Conservation (phyloP, 2,797 vertebrate species). For the Sphenodon punctatus region DNA sequence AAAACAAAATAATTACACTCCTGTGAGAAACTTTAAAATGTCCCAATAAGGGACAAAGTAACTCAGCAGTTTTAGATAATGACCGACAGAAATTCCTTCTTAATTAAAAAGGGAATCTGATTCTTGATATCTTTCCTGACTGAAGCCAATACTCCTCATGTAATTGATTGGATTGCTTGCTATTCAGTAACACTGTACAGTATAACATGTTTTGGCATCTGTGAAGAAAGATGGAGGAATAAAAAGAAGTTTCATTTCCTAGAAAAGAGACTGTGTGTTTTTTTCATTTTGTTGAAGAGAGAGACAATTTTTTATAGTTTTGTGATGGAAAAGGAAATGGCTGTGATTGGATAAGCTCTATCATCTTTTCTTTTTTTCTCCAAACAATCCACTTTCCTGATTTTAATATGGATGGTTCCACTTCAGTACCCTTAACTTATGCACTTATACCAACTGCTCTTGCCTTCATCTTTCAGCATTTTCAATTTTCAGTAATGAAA, state of each 20-base stretch:
- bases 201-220: neutral
- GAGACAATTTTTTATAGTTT: neutral
- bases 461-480: slow-evolving; percentile 17
- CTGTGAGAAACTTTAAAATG: neutral
- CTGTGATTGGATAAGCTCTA: neutral
- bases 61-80: neutral
- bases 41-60: neutral
- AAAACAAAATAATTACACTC: accelerated
- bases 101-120: slow-evolving; percentile 7
- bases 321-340: neutral
- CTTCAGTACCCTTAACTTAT: slow-evolving; percentile 12
- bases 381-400: neutral
- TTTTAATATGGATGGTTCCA: neutral
- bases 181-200: neutral
- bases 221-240: neutral
- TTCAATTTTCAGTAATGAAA: slow-evolving; percentile 44
- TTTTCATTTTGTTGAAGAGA: neutral
- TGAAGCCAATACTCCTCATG: neutral
- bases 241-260: neutral
- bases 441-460: slow-evolving; percentile 35
- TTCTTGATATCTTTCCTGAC: neutral
- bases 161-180: neutral
- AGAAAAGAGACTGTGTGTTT: neutral
- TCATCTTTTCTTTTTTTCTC: no score
- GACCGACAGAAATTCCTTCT: neutral